Conservation (phyloP, 2,113 vertebrate genomes). For the Orcinus orca region DNA sequence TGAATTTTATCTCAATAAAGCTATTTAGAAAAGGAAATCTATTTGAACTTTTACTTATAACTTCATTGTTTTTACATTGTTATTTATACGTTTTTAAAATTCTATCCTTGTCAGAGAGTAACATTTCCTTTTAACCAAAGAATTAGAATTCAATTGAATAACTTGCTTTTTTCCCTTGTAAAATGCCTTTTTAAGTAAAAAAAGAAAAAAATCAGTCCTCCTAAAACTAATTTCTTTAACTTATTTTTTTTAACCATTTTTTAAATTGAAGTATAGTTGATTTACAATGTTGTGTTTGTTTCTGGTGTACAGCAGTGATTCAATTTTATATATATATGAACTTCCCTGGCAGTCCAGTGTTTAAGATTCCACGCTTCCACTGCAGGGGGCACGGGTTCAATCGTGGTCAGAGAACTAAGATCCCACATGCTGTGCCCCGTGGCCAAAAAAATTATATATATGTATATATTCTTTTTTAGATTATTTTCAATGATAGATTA, state of each 20-base stretch:
- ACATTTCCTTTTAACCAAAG: not conserved
- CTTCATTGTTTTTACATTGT: not conserved
- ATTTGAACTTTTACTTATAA: not conserved
- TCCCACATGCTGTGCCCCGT: too few relatives aligned
- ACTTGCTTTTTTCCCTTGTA: not conserved
- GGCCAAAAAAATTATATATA: too few relatives aligned
- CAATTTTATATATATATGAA: not conserved
- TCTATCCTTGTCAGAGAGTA: not conserved
- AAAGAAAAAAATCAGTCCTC: not conserved
- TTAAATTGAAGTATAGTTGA: not conserved
- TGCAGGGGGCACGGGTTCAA: too few relatives aligned
- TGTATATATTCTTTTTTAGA: too few relatives aligned
- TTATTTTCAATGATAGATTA: too few relatives aligned
- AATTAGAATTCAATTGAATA: not conserved
- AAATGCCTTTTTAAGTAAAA: not conserved
- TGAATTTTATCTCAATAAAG: not conserved
- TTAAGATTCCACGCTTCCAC: too few relatives aligned
- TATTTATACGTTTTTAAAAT: not conserved
- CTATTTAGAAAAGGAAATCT: not conserved
- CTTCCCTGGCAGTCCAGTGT: too few relatives aligned
- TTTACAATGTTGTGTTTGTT: not conserved
- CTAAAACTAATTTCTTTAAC: not conserved
- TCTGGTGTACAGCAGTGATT: not conserved
- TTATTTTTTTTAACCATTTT: not conserved
- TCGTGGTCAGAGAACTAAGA: too few relatives aligned